Evolutionary conservation across 2,113 vertebrate genomes (phyloP).

Genomic region (Cebus imitator): DNA sequence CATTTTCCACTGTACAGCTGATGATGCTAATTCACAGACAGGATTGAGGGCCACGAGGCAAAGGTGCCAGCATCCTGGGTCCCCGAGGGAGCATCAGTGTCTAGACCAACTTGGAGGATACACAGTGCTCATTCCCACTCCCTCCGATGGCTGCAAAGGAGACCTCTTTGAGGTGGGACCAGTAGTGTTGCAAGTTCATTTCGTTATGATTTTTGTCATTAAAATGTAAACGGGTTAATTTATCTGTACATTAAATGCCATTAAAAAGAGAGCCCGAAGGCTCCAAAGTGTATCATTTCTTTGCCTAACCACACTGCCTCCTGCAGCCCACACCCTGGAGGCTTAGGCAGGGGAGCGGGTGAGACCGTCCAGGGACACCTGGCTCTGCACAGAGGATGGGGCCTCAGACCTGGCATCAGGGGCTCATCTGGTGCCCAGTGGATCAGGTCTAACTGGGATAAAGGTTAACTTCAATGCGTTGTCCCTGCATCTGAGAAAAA

Average conservation of each 20-base stretch:
- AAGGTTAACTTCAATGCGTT: not conserved
- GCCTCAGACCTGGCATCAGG: not conserved
- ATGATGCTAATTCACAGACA: not conserved
- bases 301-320: not conserved
- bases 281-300: too few species aligned
- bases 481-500: not conserved
- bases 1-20: not conserved
- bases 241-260: not conserved
- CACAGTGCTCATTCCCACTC: not conserved
- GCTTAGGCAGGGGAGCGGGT: not conserved
- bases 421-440: not conserved
- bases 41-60: too few species aligned
- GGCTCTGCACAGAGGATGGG: not conserved
- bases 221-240: not conserved
- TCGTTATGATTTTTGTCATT: not conserved
- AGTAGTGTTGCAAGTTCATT: not conserved
- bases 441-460: too few species aligned
- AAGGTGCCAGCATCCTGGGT: not conserved
- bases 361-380: not conserved
- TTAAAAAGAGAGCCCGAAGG: not conserved
- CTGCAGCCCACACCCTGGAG: too few species aligned
- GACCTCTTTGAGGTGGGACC: not conserved
- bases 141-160: not conserved
- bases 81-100: accelerated
- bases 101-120: not conserved